phyloP scores from a whole-genome alignment of 2,888 invertebrate genomes.

The Germaria angustata region DNA sequence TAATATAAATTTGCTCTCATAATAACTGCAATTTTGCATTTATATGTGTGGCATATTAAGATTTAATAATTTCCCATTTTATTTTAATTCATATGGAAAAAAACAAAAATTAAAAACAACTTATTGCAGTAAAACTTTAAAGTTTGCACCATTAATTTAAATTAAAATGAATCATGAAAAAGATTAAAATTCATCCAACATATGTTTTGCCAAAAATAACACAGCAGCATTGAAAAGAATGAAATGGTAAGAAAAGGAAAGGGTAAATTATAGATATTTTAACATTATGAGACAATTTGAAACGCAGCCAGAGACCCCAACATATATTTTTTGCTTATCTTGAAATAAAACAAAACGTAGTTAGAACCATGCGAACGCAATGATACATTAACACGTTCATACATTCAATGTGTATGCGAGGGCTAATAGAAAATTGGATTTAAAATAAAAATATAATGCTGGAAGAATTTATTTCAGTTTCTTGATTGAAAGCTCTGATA shows the following conservation, averaged over 20 bases:
- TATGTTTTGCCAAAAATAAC: slow-evolving; percentile 42
- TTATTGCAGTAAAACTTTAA: slow-evolving; percentile 2
- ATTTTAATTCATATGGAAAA: background rate
- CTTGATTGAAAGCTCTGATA: too few relatives aligned
- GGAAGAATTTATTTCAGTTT: too few relatives aligned
- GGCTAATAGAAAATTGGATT: background rate
- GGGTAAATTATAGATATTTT: slow-evolving; percentile 47
- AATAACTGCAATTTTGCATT: background rate
- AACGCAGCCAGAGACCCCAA: slow-evolving; percentile 58
- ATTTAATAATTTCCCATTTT: background rate
- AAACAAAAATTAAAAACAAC: background rate
- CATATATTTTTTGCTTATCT: slow-evolving; percentile 64
- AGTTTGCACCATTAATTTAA: slow-evolving; percentile 48
- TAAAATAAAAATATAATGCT: too few relatives aligned
- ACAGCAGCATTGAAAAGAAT: background rate
- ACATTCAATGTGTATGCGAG: slow-evolving; percentile 4
- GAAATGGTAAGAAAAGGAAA: slow-evolving; percentile 10
- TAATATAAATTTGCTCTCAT: too few relatives aligned
- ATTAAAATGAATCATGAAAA: slow-evolving; percentile 51
- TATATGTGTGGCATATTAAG: background rate
- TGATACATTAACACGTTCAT: slow-evolving; percentile 27
- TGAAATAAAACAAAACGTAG: slow-evolving; percentile 24
- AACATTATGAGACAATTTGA: slow-evolving; percentile 59
- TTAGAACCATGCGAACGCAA: slow-evolving; percentile 26
- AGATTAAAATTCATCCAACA: slow-evolving; percentile 50